These are phyloP conservation scores for Bombus ignitus DNA, from an alignment of 1,140 invertebrate species.

Conservation along the genomic window DNA sequence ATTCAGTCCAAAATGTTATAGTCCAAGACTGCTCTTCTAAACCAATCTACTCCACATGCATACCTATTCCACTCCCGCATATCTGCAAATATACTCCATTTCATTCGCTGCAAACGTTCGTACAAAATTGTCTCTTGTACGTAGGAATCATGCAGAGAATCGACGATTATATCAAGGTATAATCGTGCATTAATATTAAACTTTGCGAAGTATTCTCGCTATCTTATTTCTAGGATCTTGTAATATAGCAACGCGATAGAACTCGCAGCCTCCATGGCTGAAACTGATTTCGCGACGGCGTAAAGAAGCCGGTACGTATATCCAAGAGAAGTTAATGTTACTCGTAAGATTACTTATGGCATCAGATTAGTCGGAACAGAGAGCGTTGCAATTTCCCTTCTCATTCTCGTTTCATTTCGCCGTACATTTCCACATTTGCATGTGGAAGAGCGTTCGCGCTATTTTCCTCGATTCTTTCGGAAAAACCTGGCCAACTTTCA, in stretches of 20 bases:
- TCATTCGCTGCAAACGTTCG: neutral
- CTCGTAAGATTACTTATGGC: slow-evolving; percentile 1
- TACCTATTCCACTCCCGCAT: neutral
- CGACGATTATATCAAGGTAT: neutral
- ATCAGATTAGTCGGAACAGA: slow-evolving; percentile 11
- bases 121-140: neutral
- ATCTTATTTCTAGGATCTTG: neutral
- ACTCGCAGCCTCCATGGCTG: neutral
- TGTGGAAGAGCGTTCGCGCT: neutral
- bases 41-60: neutral
- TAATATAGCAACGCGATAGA: neutral
- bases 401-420: slow-evolving; percentile 22
- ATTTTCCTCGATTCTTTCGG: neutral
- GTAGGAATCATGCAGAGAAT: neutral
- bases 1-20: neutral
- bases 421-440: slow-evolving; percentile 32
- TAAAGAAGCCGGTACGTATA: neutral
- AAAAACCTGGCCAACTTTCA: neutral
- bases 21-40: neutral
- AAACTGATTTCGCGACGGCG: neutral
- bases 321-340: neutral
- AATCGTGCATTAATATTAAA: neutral
- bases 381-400: slow-evolving; percentile 20
- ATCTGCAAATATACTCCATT: neutral
- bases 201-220: neutral